Evolutionary conservation across 2,797 vertebrate genomes (phyloP), one percentile per base, ranked within the genome.

Genomic region (Rhabdomys pumilio): DNA sequence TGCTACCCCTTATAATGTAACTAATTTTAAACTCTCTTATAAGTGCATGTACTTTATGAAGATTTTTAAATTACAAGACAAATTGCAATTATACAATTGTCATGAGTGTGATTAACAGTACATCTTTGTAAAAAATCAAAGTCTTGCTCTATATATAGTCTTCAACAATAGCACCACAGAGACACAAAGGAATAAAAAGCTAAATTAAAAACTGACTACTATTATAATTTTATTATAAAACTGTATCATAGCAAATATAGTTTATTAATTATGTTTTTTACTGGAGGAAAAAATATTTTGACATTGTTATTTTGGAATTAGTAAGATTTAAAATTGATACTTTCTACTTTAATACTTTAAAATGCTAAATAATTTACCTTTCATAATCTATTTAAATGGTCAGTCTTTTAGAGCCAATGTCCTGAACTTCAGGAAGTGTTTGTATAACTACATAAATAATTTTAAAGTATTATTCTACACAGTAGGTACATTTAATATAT

Each of bases 241-340:
- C 12, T 83, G 83, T 14, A 14, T 7, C 12, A 47, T 55, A n/a
- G 72, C 20, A 63, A 44, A 67, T 77, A 22, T 47, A 90, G 57
- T 61, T 50, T n/a, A 19, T 76, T 57, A 91, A 65, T 77, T 75
- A 69, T 29, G n/a, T 94, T 89, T 89, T 94, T 73, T 44, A 73
- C 11, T 79, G 7, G 17, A 26, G 57, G n/a, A 85, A 34, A 50
- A 81, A 89, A 63, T 80, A 80, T 22, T 93, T 69, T 63, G 47
- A 89, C 83, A 85, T 44, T 82, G 1, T 59, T 87, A 85, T 65
- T 50, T 90, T 91, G 2, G 14, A 91, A 93, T 73, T 20, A 81
- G 1, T 29, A 63, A 24, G 2, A 1, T 50, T 82, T 47, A 2
- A n/a, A 17, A 44, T 82, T 94, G 19, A 57, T 73, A 1, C 86